Evolutionary conservation across 1,140 invertebrate genomes (phyloP).

Genomic region (Drusus annulatus): DNA sequence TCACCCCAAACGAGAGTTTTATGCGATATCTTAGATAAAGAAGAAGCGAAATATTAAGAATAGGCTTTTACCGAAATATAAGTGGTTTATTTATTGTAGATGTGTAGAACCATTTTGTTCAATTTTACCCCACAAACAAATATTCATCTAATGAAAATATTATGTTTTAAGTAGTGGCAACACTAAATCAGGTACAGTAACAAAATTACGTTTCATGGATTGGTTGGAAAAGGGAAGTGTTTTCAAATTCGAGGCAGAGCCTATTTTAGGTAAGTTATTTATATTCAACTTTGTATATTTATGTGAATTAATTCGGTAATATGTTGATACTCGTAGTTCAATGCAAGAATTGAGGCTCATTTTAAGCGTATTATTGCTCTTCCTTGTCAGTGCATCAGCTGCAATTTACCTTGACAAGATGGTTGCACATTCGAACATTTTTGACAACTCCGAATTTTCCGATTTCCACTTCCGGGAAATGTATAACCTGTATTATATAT

Average conservation of each 20-base stretch:
- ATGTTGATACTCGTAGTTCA: conserved; percentile 1
- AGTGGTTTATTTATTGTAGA: too few relatives aligned
- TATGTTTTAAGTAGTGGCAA: conserved; percentile 34
- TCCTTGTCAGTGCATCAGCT: conserved; percentile 52
- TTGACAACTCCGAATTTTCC: conserved; percentile 43
- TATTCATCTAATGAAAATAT: neutral
- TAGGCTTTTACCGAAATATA: too few relatives aligned
- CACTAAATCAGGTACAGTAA: conserved; percentile 46
- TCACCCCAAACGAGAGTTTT: too few relatives aligned
- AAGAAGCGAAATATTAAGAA: too few relatives aligned
- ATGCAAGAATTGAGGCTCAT: conserved; percentile 11
- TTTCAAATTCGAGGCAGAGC: conserved; percentile 51
- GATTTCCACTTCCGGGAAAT: conserved; percentile 48
- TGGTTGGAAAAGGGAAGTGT: conserved; percentile 52
- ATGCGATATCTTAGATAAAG: too few relatives aligned
- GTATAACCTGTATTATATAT: neutral
- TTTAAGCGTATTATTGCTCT: conserved; percentile 27
- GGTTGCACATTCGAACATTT: conserved; percentile 48
- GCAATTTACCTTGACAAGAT: conserved; percentile 54
- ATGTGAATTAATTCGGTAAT: conserved; percentile 5
- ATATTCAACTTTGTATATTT: neutral
- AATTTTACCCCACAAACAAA: neutral
- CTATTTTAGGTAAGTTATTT: conserved; percentile 46
- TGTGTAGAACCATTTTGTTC: too few relatives aligned
- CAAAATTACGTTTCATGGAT: conserved; percentile 52